Evolutionary conservation across 2,113 vertebrate genomes (phyloP), one percentile per base, ranked within the genome.

Genomic region (Chascanopsetta lugubris): DNA sequence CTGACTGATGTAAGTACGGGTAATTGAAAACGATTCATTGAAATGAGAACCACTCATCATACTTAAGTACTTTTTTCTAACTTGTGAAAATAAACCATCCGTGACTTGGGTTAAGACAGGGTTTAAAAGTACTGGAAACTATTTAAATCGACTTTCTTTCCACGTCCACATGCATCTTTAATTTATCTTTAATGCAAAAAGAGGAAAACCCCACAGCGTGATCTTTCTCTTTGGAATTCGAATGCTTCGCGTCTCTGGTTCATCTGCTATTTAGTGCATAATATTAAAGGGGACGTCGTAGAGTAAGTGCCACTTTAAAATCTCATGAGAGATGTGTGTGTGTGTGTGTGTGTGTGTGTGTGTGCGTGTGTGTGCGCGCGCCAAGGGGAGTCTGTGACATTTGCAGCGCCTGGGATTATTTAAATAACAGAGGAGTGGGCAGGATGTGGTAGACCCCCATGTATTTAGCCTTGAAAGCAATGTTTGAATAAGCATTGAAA

Each of bases 371-470:
- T 68, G 10, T 54, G 50, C 10, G 58, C 32, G 74, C 17, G 46
- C 70, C 38, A 17, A 26, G 20, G 61, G 76, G 55, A 45, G 65
- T 17, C 8, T 1, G 0, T 82, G 85, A 81, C 82, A 86, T 85
- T 84, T 87, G 34, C 58, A 71, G 56, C 26, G 15, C 18, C 49
- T 69, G 32, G 0, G 17, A 70, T 72, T 63, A 86, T 85, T 85
- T 80, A 43, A 83, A 84, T 82, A 82, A 69, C 70, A 75, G 69
- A 76, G 54, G 50, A 26, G 22, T 24, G 68, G 69, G 54, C 67
- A 82, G 80, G 73, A 74, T 65, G 58, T 12, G 20, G 53, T 17
- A 36, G 58, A 76, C 67, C 72, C 78, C 69, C 61, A 27, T n/a
- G n/a, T 50, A 53, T 56, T 77, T 50, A 62, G 50, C 66, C 81